These are phyloP conservation scores for Siniperca knerii DNA, from an alignment of 2,113 vertebrate species.

Conservation along the genomic window DNA sequence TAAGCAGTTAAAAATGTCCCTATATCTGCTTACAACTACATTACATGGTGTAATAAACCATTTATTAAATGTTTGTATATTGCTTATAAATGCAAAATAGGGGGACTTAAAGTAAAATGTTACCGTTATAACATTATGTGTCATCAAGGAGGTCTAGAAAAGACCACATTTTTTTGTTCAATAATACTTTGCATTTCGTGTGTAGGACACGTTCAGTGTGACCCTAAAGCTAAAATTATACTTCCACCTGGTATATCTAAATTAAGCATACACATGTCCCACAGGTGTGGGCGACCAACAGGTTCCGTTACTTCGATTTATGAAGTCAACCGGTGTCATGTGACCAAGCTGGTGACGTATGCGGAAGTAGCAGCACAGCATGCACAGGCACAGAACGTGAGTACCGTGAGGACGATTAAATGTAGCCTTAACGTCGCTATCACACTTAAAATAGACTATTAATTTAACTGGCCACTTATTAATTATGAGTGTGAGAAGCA, in stretches of 20 bases:
- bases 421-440: not conserved
- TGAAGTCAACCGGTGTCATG: slow-evolving; percentile 23
- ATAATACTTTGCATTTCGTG: not conserved
- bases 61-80: not conserved
- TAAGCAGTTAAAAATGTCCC: not conserved
- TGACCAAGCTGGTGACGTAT: slow-evolving; percentile 62
- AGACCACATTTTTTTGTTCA: too few relatives aligned
- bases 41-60: not conserved
- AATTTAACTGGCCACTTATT: not conserved
- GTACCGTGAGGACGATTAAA: not conserved
- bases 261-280: not conserved
- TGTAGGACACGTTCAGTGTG: not conserved
- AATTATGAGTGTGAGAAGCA: too few relatives aligned
- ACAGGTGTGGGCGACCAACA: not conserved
- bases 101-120: too few relatives aligned
- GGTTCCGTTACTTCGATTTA: not conserved
- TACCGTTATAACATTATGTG: too few relatives aligned
- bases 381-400: slow-evolving; percentile 22
- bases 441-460: rapidly evolving
- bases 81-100: not conserved
- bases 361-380: slow-evolving; percentile 46
- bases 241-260: not conserved
- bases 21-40: too few relatives aligned
- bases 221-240: not conserved
- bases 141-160: too few relatives aligned